Evolutionary conservation across 53 echinoderm and acorn worm genomes (phyloP), one percentile per base, ranked within the genome.

Genomic region (Holothuria scabra): DNA sequence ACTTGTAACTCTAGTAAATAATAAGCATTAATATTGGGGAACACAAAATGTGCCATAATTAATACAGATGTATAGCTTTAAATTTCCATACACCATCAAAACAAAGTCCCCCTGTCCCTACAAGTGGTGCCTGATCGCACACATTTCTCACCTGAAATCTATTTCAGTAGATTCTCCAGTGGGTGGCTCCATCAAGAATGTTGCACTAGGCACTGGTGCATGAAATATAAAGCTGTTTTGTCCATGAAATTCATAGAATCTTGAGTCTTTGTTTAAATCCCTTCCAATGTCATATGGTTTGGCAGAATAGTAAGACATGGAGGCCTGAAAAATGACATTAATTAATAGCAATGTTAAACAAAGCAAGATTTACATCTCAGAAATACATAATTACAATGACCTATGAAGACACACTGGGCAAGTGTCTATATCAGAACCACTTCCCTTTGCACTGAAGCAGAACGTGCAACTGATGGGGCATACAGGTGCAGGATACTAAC

Each of bases 231-330:
- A 92, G 41, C 44, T 70, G 38, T 84, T 70, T 59, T 87, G 56
- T 8, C 70, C 58, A 0, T 76, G 41, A 60, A 90, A 65, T 29
- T 75, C 63, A 80, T 90, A 93, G 74, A 86, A 68, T 34, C 93
- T 80, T 22, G 92, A 92, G 10, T 79, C 70, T 6, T 68, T 32
- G 79, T 92, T 92, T 8, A 35, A 30, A 0, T 68, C 30, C 3
- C 62, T 49, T 4, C 60, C 33, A 1, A 74, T 83, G 70, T 63
- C 83, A 55, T 90, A 93, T 3, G 89, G 89, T 31, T 93, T 93
- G 60, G 89, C 87, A 1, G 90, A 93, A 58, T 87, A 81, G 83
- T 90, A 93, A 63, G 72, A 84, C 90, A 93, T 80, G 65, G 90
- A 71, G 12, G 87, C 90, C 93, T 93, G 10, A 41, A 41, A 41